These are phyloP conservation scores for Sebastes steindachneri DNA, from an alignment of 2,797 vertebrate genomes.

Conservation along the genomic window DNA sequence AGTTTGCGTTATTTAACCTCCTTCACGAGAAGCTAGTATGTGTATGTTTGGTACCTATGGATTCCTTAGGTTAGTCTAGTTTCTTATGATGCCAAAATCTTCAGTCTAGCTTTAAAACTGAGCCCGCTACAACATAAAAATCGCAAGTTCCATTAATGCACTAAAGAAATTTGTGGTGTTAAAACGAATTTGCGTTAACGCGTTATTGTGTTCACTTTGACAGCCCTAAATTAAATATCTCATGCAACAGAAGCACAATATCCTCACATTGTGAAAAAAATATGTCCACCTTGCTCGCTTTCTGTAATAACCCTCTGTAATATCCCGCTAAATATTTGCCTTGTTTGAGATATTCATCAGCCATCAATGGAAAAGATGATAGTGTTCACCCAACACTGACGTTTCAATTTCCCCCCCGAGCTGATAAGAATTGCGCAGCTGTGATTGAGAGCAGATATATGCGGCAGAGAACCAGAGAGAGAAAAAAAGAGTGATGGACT, in stretches of 20 bases:
- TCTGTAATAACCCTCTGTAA: constrained; percentile 42
- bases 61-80: too few relatives aligned
- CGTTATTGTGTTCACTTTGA: too few relatives aligned
- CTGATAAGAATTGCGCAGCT: constrained; percentile 70
- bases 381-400: constrained; percentile 56
- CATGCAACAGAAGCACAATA: constrained; percentile 44
- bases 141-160: too few relatives aligned
- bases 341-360: constrained; percentile 60
- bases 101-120: too few relatives aligned
- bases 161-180: too few relatives aligned
- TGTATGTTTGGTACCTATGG: too few relatives aligned
- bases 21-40: too few relatives aligned
- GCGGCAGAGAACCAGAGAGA: constrained; percentile 66
- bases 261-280: neutral
- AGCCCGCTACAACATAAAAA: too few relatives aligned
- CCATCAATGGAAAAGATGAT: constrained; percentile 49
- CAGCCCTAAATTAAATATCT: constrained; percentile 18
- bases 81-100: too few relatives aligned
- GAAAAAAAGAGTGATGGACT: constrained; percentile 63
- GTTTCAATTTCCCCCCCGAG: constrained; percentile 67
- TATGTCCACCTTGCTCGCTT: neutral
- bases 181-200: too few relatives aligned
- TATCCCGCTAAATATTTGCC: constrained; percentile 47
- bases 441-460: constrained; percentile 66
- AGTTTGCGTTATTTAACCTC: too few relatives aligned